phyloP scores from a whole-genome alignment of 2,113 vertebrate genomes.

The Oncorhynchus gorbuscha region DNA sequence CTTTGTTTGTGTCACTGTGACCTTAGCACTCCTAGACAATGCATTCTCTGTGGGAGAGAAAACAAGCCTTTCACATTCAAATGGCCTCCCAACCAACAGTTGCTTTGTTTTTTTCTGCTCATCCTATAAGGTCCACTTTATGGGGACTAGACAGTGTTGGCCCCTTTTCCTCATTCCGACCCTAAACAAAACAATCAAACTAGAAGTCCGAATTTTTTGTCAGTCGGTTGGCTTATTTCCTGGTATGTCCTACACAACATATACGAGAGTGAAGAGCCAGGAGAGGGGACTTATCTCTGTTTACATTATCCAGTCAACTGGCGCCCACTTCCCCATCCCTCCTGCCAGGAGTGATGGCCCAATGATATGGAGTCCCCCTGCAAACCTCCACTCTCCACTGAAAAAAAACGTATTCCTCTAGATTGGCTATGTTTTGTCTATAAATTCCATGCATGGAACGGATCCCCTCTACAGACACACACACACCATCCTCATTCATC shows the following conservation, averaged over 20 bases:
- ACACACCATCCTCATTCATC: conserved; percentile 29
- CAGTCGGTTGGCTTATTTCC: conserved; percentile 36
- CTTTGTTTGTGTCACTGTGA: conserved; percentile 61
- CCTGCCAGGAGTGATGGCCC: conserved; percentile 39
- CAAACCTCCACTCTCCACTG: conserved; percentile 19
- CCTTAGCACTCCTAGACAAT: conserved; percentile 60
- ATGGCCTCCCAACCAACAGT: conserved; percentile 29
- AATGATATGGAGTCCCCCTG: conserved; percentile 30
- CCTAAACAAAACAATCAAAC: conserved; percentile 45
- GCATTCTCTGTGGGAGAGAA: conserved; percentile 60
- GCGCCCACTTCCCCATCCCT: conserved; percentile 55
- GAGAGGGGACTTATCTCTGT: conserved; percentile 22
- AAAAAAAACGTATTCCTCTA: conserved; percentile 50
- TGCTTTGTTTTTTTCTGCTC: conserved; percentile 59
- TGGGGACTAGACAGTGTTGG: conserved; percentile 2
- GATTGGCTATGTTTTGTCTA: conserved; percentile 45
- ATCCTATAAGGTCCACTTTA: conserved; percentile 37
- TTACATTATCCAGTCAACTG: conserved; percentile 68
- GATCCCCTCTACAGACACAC: conserved; percentile 1
- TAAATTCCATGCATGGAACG: conserved; percentile 27
- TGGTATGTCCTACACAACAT: neutral
- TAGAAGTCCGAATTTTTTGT: conserved; percentile 42
- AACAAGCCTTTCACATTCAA: conserved; percentile 45
- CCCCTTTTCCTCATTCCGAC: neutral
- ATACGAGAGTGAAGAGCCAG: conserved; percentile 4